Base-by-base conservation (phyloP, 2,888 invertebrate species). In the Mythimna albipuncta region DNA sequence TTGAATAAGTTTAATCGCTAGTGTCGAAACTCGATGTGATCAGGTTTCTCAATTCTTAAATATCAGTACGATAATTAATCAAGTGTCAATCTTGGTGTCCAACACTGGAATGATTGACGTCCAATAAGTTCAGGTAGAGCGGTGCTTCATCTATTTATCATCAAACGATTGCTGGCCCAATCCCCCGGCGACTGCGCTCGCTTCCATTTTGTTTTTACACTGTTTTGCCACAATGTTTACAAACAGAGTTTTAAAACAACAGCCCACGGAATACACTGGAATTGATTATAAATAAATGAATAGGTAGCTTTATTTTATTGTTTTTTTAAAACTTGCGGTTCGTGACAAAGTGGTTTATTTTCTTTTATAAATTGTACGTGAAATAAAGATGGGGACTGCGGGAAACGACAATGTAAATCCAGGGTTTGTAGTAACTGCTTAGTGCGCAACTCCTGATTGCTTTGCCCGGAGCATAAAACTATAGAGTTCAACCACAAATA, bases 401-500 rank as follows among this genome's bases (percentile, higher is more conserved):
- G 16, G 44, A 77, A 62, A 61, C 57, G 52, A 52, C n/a, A 11
- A 44, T 26, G 44, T 65, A 52, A 72, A 52, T 62, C 26, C 21
- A 52, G 55, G 44, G 55, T 47, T 71, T 32, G 52, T 52, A 47
- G 19, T 11, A 32, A 61, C 21, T 62, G 52, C 44, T 72, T 35
- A 44, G 50, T 47, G 35, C 55, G 50, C 62, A 66, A 63, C 65
- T 47, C 50, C n/a, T 16, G 47, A 58, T 44, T 71, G 64, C 72
- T 75, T 71, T 63, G 57, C 67, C 68, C 62, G 75, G 26, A 80
- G 62, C 55, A 59, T 77, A 67, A 59, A 66, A 68, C 72, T 75
- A 64, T 82, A 73, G 77, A 75, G 62, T 75, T 58, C 35, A 54
- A 80, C 77, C 68, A 44, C 77, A 72, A 74, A 66, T 61, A 69